These are phyloP conservation scores for Orthosia gracilis DNA, from an alignment of 2,888 invertebrate genomes.

Conservation along the genomic window DNA sequence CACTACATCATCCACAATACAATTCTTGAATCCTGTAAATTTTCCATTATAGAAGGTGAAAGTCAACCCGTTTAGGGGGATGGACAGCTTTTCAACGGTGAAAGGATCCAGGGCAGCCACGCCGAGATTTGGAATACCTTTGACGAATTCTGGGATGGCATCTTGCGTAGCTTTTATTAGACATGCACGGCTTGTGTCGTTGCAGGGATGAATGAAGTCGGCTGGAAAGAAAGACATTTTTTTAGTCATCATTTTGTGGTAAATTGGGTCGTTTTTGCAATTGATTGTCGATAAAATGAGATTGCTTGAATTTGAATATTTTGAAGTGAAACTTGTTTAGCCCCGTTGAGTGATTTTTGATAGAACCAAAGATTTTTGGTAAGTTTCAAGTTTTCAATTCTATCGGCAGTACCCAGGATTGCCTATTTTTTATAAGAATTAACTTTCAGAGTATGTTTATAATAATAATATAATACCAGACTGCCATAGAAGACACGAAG, in stretches of 20 bases:
- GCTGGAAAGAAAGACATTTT: conserved; percentile 71
- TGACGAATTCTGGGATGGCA: conserved; percentile 85
- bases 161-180: conserved; percentile 81
- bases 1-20: conserved; percentile 84
- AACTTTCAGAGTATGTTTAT: not conserved
- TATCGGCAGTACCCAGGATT: too few species aligned
- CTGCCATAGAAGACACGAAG: too few species aligned
- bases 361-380: too few species aligned
- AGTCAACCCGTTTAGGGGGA: conserved; percentile 82
- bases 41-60: conserved; percentile 86
- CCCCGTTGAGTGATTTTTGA: too few species aligned
- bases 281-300: too few species aligned
- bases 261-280: not conserved
- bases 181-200: conserved; percentile 79
- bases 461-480: too few species aligned
- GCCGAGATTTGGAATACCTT: conserved; percentile 81
- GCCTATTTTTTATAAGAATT: not conserved
- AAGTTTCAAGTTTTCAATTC: too few species aligned
- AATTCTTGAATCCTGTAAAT: conserved; percentile 84
- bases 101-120: conserved; percentile 83
- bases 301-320: not conserved
- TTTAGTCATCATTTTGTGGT: not conserved
- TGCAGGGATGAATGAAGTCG: conserved; percentile 85
- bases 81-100: conserved; percentile 81
- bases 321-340: too few species aligned